A percentile compares a stretch with the other conserved stretches of the same genome.
Conservation (phyloP, 2,113 vertebrate genomes). For the Platichthys stellatus region DNA sequence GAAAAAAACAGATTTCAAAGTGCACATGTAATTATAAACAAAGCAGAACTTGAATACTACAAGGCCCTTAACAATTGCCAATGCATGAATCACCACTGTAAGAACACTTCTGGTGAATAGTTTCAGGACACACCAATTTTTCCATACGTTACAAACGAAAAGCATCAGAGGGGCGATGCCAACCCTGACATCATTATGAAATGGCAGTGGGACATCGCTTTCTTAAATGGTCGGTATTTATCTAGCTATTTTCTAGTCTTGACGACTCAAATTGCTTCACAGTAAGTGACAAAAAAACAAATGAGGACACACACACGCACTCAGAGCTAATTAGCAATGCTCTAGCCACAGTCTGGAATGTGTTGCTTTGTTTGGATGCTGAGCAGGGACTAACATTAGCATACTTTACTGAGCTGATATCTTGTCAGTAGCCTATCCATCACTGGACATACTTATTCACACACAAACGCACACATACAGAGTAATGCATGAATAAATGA, state of each 20-base stretch:
- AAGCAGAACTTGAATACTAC: slow-evolving; percentile 13
- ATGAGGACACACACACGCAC: too few relatives aligned
- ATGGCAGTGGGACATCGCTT: too few relatives aligned
- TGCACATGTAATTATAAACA: slow-evolving; percentile 38
- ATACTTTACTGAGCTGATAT: slow-evolving; percentile 63
- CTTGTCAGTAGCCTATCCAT: slow-evolving; percentile 63
- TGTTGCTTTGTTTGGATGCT: slow-evolving; percentile 57
- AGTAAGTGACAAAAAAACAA: too few relatives aligned
- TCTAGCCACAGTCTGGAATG: slow-evolving; percentile 46
- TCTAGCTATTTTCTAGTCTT: too few relatives aligned
- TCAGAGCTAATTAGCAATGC: slow-evolving; percentile 42
- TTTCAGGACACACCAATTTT: too few relatives aligned
- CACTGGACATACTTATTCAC: slow-evolving; percentile 34
- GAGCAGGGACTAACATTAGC: slow-evolving; percentile 65
- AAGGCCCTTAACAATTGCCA: neutral
- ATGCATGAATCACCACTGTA: too few relatives aligned
- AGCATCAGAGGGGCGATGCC: too few relatives aligned
- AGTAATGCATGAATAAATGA: slow-evolving; percentile 19
- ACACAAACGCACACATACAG: neutral
- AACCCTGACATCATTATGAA: too few relatives aligned
- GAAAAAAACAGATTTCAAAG: slow-evolving; percentile 28
- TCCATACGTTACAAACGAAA: too few relatives aligned
- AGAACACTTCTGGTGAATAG: too few relatives aligned
- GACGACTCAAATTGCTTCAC: too few relatives aligned
- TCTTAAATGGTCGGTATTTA: too few relatives aligned